Conservation (phyloP, 1,140 invertebrate species). For the Holotrichia oblita region DNA sequence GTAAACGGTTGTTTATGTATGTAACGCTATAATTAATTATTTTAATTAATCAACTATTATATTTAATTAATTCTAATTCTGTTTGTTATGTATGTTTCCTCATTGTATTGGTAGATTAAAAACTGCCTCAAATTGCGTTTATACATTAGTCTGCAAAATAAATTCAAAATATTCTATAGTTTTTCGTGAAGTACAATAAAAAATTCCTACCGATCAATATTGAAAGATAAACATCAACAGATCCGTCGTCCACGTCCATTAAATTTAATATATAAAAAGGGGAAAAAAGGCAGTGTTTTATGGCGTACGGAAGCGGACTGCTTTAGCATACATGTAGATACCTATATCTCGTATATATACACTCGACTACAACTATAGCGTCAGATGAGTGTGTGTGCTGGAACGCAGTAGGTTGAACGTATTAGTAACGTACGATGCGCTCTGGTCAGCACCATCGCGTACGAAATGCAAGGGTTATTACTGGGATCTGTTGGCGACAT, state of each 20-base stretch:
- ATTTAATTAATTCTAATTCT: too few species aligned
- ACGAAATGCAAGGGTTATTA: conserved; percentile 36
- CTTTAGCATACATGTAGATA: background rate
- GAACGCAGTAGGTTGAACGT: background rate
- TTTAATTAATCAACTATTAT: too few species aligned
- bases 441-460: conserved; percentile 7
- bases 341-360: background rate
- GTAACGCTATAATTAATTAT: too few species aligned
- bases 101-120: too few species aligned
- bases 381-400: background rate
- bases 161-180: too few species aligned
- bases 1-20: too few species aligned
- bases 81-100: too few species aligned
- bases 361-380: background rate
- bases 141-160: too few species aligned
- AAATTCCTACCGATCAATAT: background rate
- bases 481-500: conserved; percentile 35
- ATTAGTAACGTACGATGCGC: conserved; percentile 30
- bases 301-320: background rate
- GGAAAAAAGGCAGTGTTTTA: background rate
- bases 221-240: conserved; percentile 1
- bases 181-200: background rate
- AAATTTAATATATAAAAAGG: background rate
- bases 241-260: background rate
- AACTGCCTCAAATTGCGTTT: too few species aligned